Percentiles rank a stretch among this genome's conserved stretches.
These are phyloP conservation scores for Melangyna quadrimaculata DNA, from an alignment of 2,888 invertebrate species.

Conservation along the genomic window DNA sequence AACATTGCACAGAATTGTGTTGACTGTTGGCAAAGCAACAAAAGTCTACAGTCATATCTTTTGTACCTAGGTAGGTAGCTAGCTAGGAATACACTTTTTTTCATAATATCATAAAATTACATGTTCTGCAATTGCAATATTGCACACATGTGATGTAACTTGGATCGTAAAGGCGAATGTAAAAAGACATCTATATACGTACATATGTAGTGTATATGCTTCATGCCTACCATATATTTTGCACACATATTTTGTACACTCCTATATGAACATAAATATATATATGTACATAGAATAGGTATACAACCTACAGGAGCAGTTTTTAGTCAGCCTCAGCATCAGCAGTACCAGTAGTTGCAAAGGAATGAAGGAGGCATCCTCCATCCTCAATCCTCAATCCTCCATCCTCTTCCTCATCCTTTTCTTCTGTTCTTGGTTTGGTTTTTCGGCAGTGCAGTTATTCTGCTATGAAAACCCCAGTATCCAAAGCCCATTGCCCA, in stretches of 20 bases:
- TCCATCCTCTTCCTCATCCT: too few relatives aligned
- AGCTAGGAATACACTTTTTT: not conserved
- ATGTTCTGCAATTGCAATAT: conserved; percentile 39
- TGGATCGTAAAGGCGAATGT: conserved; percentile 23
- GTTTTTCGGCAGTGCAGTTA: conserved; percentile 22
- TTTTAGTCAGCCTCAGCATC: not conserved
- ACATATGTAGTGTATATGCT: not conserved
- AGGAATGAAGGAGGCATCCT: conserved; percentile 1
- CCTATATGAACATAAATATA: not conserved
- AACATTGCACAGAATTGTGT: not conserved
- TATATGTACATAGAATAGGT: not conserved
- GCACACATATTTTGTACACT: not conserved
- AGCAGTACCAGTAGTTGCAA: not conserved
- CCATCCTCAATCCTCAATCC: too few relatives aligned
- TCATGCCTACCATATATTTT: not conserved
- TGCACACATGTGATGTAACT: conserved; percentile 23
- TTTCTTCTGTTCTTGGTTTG: conserved; percentile 11
- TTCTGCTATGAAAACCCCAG: not conserved
- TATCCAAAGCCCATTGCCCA: not conserved
- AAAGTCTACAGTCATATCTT: not conserved
- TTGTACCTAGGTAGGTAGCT: not conserved
- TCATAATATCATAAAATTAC: conserved; percentile 34
- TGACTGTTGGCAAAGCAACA: conserved; percentile 9
- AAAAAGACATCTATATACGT: not conserved
- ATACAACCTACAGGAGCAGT: conserved; percentile 11